Base-by-base conservation (phyloP, 2,113 vertebrate genomes). In the Ellobius talpinus region DNA sequence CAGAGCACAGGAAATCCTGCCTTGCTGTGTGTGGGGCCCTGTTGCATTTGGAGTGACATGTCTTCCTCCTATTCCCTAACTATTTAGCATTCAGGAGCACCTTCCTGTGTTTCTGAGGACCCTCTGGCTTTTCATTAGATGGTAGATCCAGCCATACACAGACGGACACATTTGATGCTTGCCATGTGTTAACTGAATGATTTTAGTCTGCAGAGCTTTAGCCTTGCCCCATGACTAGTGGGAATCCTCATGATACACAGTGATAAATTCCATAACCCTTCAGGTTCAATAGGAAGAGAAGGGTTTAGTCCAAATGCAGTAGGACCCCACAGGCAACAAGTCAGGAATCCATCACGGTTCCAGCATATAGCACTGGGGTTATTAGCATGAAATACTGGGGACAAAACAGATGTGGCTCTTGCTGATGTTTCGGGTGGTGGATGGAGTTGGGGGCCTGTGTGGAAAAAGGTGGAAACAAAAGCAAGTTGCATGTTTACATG, bases 31-130 rank as follows among this genome's bases (percentile, higher is more conserved):
- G 2, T 55, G 58, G 39, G 45, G 19, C 68, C 52, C 65, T 66
- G 3, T 31, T 17, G 39, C 89, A 90, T 68, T 86, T 87, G 17
- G 24, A 76, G 21, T 45, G 77, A 95, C 39, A 50, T 42, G 5
- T 77, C 39, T 91, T 94, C n/a, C 94, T 94, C n/a, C 96, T 74
- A 58, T 36, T 70, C 3, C 89, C 33, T 70, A 42, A 84, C 65
- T 85, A 23, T 50, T 92, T 42, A 50, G 4, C 11, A 29, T 78
- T 16, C 7, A 0, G n/a, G 81, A 36, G 1, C 50, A 16, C 19
- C 63, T 26, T 79, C 65, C n/a, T 7, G 63, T 70, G 10, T 84
- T 88, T 61, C 17, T 63, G 29, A 93, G 52, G 45, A 74, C 14
- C 26, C 9, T 45, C 36, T 72, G 90, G 33, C 76, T 77, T 90